Evolutionary conservation across 2,113 vertebrate genomes (phyloP), one percentile per base, ranked within the genome.

Genomic region (Rhea pennata): DNA sequence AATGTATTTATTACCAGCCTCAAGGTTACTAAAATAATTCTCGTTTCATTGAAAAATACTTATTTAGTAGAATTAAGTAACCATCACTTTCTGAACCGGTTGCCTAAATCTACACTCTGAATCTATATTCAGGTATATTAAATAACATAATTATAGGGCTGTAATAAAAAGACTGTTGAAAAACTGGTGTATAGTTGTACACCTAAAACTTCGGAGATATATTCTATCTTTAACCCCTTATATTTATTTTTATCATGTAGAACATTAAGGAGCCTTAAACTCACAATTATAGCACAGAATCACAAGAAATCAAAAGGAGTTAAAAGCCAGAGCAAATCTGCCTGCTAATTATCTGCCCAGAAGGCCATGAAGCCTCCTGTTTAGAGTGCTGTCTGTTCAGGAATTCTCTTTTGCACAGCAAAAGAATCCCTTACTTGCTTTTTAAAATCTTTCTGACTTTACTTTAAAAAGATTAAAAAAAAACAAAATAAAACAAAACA

Each of bases 361-460:
- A 66, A 56, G 56, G 56, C 81, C 80, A 64, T 7, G 10, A 2
- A 92, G 72, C 19, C 50, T 88, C 67, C 59, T 26, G 76, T 67
- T 53, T 10, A 29, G 42, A 29, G 39, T 15, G 80, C 56, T 91
- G 12, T 26, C 67, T 80, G 14, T 50, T 93, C 3, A 6, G 54
- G 44, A 88, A 90, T 82, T 78, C 31, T 81, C 1, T 61, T 94
- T 53, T 53, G 69, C 87, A 77, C 16, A 42, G 75, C n/a, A 87
- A 56, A 87, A 90, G 62, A 82, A 81, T 53, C 40, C n/a, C 48
- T 79, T 27, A 65, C 17, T 53, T 72, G 10, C 51, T 36, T 75
- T 72, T 94, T 69, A 84, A 92, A 96, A 87, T 33, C 72, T 53
- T 90, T 88, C 33, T 31, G 74, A 72, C 44, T 84, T 72, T 59